Base-by-base conservation (phyloP, 2,797 vertebrate species). In the Neopelma chrysocephalum region DNA sequence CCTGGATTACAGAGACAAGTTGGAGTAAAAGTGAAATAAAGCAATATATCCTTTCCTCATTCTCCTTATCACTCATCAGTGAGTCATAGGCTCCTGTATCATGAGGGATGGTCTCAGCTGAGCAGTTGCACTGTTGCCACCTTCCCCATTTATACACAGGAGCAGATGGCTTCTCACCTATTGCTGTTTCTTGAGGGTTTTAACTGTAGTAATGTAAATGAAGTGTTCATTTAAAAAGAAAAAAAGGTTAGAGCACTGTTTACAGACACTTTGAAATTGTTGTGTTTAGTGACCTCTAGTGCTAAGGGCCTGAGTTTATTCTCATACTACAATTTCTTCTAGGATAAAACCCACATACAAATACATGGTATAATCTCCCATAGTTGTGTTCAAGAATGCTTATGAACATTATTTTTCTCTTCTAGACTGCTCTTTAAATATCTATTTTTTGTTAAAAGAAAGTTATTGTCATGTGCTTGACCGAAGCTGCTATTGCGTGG, bases 261-360 rank as follows among this genome's bases (percentile, higher is more conserved):
- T 71, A 68, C 20, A 65, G n/a, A 69, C 4, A 29, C 29, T 83
- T 81, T 88, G 50, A 91, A 92, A 83, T 3, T 34, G 53, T 60
- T 89, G 75, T 75, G n/a, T 88, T 91, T 72, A 62, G 61, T 88
- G 65, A 94, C 91, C 89, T 94, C 85, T 95, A 83, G 93, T 81
- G 87, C 21, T 43, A 92, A 89, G 38, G 81, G 38, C 71, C 53
- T 48, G 56, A 29, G 42, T 64, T 90, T 60, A 82, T 89, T 90
- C 89, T 91, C 27, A 47, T 25, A 20, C 12, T 8, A 1, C 17
- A n/a, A 57, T 83, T 84, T 83, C 58, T 73, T 40, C 43, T 58
- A 54, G n/a, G 15, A 69, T 57, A 71, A 82, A 93, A 53, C 17
- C 10, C 18, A 19, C 10, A 25, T 15, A 48, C 3, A 95, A 76